Evolutionary conservation across 2,888 invertebrate species (phyloP).

Genomic region (Amorpha juglandis): DNA sequence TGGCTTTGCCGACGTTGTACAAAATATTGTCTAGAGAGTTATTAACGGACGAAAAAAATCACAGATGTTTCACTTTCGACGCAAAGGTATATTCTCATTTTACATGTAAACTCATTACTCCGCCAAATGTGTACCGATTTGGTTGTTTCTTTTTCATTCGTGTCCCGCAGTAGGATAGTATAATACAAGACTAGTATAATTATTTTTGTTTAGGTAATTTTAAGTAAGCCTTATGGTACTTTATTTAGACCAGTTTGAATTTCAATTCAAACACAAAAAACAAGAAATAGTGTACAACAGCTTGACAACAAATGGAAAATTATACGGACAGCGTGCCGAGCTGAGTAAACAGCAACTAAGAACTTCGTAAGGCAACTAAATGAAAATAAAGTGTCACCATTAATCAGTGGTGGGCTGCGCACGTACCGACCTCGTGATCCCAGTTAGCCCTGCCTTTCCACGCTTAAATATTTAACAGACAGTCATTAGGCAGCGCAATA

Average conservation of each 20-base stretch:
- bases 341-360: constrained; percentile 2
- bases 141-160: too few relatives aligned
- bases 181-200: too few relatives aligned
- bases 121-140: too few relatives aligned
- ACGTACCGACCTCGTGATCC: constrained; percentile 48
- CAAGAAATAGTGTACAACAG: not conserved
- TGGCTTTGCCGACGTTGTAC: not conserved
- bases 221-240: too few relatives aligned
- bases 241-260: too few relatives aligned
- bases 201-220: too few relatives aligned
- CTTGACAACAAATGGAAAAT: constrained; percentile 6
- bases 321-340: not conserved
- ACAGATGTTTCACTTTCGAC: not conserved
- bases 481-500: constrained; percentile 41
- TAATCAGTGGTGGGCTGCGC: constrained; percentile 60
- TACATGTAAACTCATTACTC: too few relatives aligned
- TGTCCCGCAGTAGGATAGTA: too few relatives aligned
- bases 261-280: not conserved
- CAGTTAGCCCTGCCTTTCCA: constrained; percentile 40
- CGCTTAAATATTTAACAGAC: constrained; percentile 43
- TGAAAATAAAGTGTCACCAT: constrained; percentile 68
- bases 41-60: not conserved
- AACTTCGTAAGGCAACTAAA: constrained; percentile 44
- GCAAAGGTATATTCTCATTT: too few relatives aligned
- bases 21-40: not conserved